Conservation (phyloP, 2,113 vertebrate species). For the Phoenicopterus ruber region DNA sequence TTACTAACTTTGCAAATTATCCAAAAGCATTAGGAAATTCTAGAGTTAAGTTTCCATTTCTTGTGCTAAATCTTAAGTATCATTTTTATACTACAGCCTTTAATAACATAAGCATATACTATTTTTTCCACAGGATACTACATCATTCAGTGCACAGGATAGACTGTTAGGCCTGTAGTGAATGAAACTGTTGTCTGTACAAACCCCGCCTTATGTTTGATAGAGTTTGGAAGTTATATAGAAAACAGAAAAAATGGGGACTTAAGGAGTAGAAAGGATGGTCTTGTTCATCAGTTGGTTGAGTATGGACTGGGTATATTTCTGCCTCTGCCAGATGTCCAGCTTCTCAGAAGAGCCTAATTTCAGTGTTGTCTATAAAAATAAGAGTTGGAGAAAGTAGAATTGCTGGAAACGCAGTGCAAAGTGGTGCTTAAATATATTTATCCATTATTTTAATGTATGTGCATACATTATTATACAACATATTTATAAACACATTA, state of each 20-base stretch:
- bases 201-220: neutral
- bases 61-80: neutral
- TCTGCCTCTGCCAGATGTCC: neutral
- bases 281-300: neutral
- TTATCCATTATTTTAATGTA: neutral
- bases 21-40: neutral
- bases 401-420: neutral
- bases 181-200: neutral
- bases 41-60: neutral
- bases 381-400: neutral
- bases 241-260: neutral
- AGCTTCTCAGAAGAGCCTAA: neutral
- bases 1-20: neutral
- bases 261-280: neutral
- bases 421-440: neutral
- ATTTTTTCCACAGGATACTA: slow-evolving; percentile 19
- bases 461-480: neutral
- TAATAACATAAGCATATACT: neutral
- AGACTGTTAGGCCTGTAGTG: neutral
- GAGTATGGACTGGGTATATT: neutral
- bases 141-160: neutral
- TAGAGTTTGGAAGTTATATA: neutral
- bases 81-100: neutral
- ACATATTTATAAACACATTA: neutral
- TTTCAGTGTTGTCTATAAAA: neutral